phyloP scores from a whole-genome alignment of 1,140 invertebrate species.

The Bombus pascuorum region DNA sequence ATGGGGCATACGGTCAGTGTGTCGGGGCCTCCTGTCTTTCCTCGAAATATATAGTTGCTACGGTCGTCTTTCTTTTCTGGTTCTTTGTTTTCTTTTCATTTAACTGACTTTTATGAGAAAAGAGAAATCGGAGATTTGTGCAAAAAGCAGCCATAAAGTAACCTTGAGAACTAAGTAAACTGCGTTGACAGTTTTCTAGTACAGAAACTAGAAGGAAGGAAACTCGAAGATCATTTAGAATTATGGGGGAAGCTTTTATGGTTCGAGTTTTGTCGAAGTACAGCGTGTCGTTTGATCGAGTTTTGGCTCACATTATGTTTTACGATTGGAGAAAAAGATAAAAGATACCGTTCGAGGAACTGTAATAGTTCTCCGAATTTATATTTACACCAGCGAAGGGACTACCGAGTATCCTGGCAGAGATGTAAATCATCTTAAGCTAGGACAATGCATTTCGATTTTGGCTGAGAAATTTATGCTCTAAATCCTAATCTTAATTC shows the following conservation, averaged over 20 bases:
- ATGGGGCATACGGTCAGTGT: slow-evolving; percentile 44
- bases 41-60: not conserved
- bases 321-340: slow-evolving; percentile 1
- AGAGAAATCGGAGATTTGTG: no score
- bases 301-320: not conserved
- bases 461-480: slow-evolving; percentile 28
- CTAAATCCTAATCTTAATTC: no score
- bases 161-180: no score
- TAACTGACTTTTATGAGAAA: no score
- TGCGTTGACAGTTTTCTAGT: no score
- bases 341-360: slow-evolving; percentile 5
- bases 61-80: not conserved
- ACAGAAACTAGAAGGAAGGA: no score
- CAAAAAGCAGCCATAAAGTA: no score
- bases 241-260: no score
- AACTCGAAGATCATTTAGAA: no score
- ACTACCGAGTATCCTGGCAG: not conserved
- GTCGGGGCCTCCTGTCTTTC: slow-evolving; percentile 39
- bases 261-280: no score
- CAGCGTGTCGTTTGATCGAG: not conserved
- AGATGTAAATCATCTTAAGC: slow-evolving; percentile 26
- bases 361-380: not conserved
- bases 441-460: slow-evolving; percentile 7
- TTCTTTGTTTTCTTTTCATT: not conserved
- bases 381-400: slow-evolving; percentile 5